A percentile compares a stretch with the other conserved stretches of the same genome.
These are phyloP conservation scores for Lacanobia oleracea DNA, from an alignment of 2,888 invertebrate species.

Conservation along the genomic window DNA sequence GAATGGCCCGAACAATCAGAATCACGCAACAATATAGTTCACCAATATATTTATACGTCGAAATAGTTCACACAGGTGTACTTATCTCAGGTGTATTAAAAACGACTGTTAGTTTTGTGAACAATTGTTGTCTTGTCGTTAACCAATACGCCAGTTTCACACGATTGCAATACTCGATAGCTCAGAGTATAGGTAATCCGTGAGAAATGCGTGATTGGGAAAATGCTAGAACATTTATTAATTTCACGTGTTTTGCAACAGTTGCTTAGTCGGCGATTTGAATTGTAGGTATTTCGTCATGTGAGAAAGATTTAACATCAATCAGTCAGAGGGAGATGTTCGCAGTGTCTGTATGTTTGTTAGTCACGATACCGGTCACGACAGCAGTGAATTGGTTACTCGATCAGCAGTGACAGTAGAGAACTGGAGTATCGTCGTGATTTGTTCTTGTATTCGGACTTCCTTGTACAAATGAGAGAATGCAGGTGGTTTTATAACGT, in stretches of 20 bases:
- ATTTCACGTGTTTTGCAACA: conserved; percentile 42
- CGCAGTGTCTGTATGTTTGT: conserved; percentile 6
- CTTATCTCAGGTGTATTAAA: conserved; percentile 53
- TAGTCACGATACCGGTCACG: conserved; percentile 36
- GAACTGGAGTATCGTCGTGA: conserved; percentile 29
- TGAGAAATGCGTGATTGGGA: conserved; percentile 57
- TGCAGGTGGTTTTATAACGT: neutral
- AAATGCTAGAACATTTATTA: conserved; percentile 47
- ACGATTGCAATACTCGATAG: conserved; percentile 57
- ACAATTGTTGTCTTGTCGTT: conserved; percentile 52
- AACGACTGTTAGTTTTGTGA: conserved; percentile 42
- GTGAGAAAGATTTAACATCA: conserved; percentile 35
- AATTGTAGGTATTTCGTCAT: conserved; percentile 51
- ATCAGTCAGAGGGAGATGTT: conserved; percentile 37
- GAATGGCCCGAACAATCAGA: conserved; percentile 33
- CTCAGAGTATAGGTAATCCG: conserved; percentile 41
- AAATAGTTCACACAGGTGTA: conserved; percentile 48
- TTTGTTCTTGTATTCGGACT: conserved; percentile 13
- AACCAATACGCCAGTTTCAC: conserved; percentile 60
- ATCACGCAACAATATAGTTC: conserved; percentile 37
- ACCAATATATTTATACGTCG: conserved; percentile 32
- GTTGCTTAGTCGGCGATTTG: conserved; percentile 33
- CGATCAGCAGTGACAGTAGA: conserved; percentile 36
- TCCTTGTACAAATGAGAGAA: conserved; percentile 20
- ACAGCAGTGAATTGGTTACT: conserved; percentile 35